Base-by-base conservation (phyloP, 2,888 invertebrate genomes). In the Cylindroiulus punctatus region DNA sequence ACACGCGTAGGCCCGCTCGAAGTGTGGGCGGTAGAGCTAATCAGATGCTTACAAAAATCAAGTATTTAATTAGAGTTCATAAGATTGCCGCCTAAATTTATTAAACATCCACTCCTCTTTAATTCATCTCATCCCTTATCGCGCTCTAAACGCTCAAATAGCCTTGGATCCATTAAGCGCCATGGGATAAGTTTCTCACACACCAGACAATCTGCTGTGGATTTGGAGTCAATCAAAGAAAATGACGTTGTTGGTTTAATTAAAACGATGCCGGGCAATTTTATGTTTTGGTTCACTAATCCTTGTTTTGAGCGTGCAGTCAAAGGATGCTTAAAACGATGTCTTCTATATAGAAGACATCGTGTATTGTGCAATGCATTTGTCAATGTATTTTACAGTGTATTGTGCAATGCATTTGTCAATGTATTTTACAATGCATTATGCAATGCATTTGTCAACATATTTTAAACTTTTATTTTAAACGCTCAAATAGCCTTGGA, bases 11-110 rank as follows among this genome's bases (percentile, higher is more conserved):
- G 26, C 19, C 19, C 52, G 17, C n/a, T 52, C 5, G 22, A 22
- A 65, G 26, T 22, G 57, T 65, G 1, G 57, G 57, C 57, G 57
- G 57, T 8, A 22, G 26, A 65, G 57, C 26, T 65, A 65, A 65
- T 65, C 57, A 65, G 57, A 65, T 65, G 22, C 57, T 65, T 22
- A 22, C 57, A 65, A 22, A 65, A 22, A 65, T 65, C 7, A 10
- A 65, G 57, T 65, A 65, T 65, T 65, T 65, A 65, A 65, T 65
- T 65, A 65, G 57, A 65, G 57, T 65, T 65, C 57, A 65, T 65
- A 65, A 65, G 57, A 65, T 65, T 65, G 57, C 57, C 57, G 57
- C 57, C 57, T 19, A 22, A 22, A 65, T 22, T 65, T 65, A 65
- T 65, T 65, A 65, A 65, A 65, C 57, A 26, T 3, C 57, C 57